Base-by-base conservation (phyloP, 2,797 vertebrate genomes). In the Sebastes umbrosus region DNA sequence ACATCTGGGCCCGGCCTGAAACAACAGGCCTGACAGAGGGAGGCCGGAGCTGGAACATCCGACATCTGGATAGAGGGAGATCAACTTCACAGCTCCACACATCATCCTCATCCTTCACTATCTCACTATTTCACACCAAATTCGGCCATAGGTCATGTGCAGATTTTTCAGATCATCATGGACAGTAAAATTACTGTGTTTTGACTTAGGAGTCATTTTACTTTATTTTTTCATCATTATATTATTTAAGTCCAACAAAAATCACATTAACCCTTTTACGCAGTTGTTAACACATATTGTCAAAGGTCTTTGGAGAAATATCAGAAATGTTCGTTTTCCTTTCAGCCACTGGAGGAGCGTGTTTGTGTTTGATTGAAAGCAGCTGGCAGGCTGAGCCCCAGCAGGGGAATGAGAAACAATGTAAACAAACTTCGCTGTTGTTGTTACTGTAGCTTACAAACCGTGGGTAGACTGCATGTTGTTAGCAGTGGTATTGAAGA, bases 1-100 rank as follows among this genome's bases (percentile, higher is more conserved):
- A 95, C 91, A 94, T 95, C 94, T 95, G 93, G 94, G 88, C 83
- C 73, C 2, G 25, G 95, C 94, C 95, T 96, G 94, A 95, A 95
- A 96, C 94, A 96, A 96, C 95, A 96, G 88, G 73, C 80, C 89
- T 88, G 93, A 91, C 92, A 75, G 92, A 91, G 88, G 93, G 93
- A 92, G 93, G 90, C 85, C 86, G 39, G 89, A 91, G 84, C 88
- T 87, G 84, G 81, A 94, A 93, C 90, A 92, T 92, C 93, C 82
- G 92, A 94, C 91, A 94, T 94, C 94, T 95, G 94, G 91, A 95
- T 92, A 65, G 90, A 91, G 75, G 77, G 83, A 92, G 90, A 87
- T 91, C 87, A 89, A 91, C 84, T 89, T 90, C 71, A 85, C 88
- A 90, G 83, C 86, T 91, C 81, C 29, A 83, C 72, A 79, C 79